Percentiles rank a stretch among this genome's conserved stretches.
These are phyloP conservation scores for Petaurus breviceps DNA, from an alignment of 2,113 vertebrate genomes.

Conservation along the genomic window DNA sequence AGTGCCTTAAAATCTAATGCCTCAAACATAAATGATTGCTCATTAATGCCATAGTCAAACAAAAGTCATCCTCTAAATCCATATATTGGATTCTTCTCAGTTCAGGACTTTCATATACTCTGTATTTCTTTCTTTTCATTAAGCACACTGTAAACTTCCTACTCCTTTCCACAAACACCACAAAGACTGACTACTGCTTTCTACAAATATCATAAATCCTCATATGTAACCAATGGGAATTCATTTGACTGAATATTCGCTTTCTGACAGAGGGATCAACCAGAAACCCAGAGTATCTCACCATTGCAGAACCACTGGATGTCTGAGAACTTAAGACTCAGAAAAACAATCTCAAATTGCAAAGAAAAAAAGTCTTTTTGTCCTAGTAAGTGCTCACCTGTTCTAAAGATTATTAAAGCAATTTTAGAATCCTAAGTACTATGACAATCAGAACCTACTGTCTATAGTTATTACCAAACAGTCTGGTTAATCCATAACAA, in stretches of 20 bases:
- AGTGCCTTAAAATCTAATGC: not conserved
- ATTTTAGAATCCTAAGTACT: slow-evolving; percentile 38
- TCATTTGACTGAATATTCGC: not conserved
- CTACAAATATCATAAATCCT: slow-evolving; percentile 15
- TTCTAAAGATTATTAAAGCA: slow-evolving; percentile 12
- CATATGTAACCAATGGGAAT: not conserved
- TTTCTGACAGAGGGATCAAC: not conserved
- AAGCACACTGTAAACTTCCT: not conserved
- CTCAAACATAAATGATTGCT: not conserved
- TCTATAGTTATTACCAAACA: slow-evolving; percentile 24
- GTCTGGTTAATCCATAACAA: slow-evolving; percentile 62
- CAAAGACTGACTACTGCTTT: not conserved
- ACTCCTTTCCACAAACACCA: slow-evolving; percentile 37
- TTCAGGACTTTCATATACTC: slow-evolving; percentile 31
- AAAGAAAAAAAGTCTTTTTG: not conserved
- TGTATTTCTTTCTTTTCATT: slow-evolving; percentile 26
- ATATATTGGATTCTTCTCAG: slow-evolving; percentile 40
- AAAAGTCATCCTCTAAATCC: not conserved
- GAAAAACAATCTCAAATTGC: slow-evolving; percentile 9
- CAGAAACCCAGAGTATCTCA: not conserved
- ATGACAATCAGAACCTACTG: slow-evolving; percentile 16
- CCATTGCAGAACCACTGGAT: not conserved
- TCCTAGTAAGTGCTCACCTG: slow-evolving; percentile 9
- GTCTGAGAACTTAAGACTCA: slow-evolving; percentile 10
- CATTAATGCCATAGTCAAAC: not conserved